These are phyloP conservation scores for Lepus oiostolus DNA, from an alignment of 2,797 vertebrate species.

Conservation along the genomic window DNA sequence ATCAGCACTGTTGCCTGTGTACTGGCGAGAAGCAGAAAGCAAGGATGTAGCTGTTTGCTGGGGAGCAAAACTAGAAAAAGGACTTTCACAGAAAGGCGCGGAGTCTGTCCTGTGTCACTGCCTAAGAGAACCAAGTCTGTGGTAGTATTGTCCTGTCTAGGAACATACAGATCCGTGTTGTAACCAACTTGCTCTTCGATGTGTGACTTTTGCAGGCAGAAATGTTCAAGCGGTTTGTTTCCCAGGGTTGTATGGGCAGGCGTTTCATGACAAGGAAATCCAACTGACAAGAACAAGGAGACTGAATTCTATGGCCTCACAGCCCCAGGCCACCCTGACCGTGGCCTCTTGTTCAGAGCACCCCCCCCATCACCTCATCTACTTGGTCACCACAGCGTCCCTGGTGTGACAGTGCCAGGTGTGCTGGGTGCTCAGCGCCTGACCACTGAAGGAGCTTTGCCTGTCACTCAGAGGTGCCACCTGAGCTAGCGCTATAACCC, in stretches of 20 bases:
- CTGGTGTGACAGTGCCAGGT: neutral
- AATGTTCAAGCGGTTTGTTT: neutral
- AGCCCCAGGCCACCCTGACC: too few relatives aligned
- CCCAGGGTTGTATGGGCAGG: neutral
- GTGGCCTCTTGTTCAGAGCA: neutral
- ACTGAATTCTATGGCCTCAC: too few relatives aligned
- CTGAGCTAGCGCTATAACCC: neutral
- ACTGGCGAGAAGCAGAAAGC: neutral
- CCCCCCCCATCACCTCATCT: neutral
- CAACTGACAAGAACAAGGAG: neutral
- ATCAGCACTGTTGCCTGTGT: fast-evolving
- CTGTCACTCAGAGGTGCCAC: neutral
- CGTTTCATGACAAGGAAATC: neutral
- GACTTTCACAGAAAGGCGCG: neutral
- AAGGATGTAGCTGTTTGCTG: conserved; percentile 9
- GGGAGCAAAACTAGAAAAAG: neutral
- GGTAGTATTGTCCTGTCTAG: conserved; percentile 8
- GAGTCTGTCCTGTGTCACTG: neutral
- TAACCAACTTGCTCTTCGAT: neutral
- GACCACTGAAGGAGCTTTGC: neutral
- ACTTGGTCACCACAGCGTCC: neutral
- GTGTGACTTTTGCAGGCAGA: neutral
- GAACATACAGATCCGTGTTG: neutral
- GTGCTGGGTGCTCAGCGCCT: neutral
- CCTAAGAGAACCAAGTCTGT: neutral